phyloP scores from a whole-genome alignment of 1,140 invertebrate species.

The Diprion similis region DNA sequence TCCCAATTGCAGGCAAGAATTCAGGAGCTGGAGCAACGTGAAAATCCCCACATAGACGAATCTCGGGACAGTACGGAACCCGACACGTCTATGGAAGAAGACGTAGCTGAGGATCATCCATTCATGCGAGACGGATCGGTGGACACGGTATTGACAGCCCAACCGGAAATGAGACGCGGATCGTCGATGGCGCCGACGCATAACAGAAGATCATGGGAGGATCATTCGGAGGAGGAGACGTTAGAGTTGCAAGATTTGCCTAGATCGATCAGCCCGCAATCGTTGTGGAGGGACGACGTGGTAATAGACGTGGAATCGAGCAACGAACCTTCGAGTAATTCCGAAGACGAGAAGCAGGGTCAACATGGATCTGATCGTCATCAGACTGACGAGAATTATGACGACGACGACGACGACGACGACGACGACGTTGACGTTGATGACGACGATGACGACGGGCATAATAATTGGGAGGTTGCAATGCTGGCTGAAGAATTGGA shows the following conservation, averaged over 20 bases:
- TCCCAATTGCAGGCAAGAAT: constrained; percentile 75
- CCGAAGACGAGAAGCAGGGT: constrained; percentile 35
- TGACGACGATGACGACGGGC: constrained; percentile 47
- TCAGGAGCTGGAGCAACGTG: constrained; percentile 67
- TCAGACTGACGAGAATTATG: constrained; percentile 42
- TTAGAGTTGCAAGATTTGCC: constrained; percentile 65
- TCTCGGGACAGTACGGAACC: constrained; percentile 39
- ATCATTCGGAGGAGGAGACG: constrained; percentile 66
- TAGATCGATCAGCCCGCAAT: constrained; percentile 55
- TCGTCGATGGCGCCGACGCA: constrained; percentile 45
- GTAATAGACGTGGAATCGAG: constrained; percentile 62
- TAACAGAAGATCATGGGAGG: constrained; percentile 65
- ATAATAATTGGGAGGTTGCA: constrained; percentile 79
- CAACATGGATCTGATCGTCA: constrained; percentile 51
- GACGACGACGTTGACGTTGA: constrained; percentile 49
- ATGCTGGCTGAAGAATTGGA: constrained; percentile 79
- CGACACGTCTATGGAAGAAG: constrained; percentile 43
- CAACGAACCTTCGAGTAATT: constrained; percentile 50
- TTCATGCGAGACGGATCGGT: constrained; percentile 67
- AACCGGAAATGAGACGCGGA: constrained; percentile 39
- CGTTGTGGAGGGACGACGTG: constrained; percentile 54
- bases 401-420: constrained; percentile 14
- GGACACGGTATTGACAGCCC: constrained; percentile 62
- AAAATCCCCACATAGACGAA: constrained; percentile 23
- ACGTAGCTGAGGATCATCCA: constrained; percentile 61